Base-by-base conservation (phyloP, 2,888 invertebrate genomes). In the Spisula subtruncata region DNA sequence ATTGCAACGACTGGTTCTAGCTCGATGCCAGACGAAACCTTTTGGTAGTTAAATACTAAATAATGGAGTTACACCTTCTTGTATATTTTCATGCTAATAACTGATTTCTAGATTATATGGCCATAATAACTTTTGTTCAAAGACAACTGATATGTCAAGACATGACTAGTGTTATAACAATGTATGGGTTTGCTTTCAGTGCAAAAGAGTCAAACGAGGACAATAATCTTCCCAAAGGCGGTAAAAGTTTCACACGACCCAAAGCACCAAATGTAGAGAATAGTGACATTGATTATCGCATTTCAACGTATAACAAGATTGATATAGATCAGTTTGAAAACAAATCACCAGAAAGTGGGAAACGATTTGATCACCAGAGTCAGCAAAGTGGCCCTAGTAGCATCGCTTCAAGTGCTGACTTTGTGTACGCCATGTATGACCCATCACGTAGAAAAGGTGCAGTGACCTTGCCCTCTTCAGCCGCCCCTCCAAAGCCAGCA, bases 291-390 rank as follows among this genome's bases (percentile, higher is more conserved):
- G 51, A 84, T 14, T 48, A 75, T 51, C 84, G 84, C 10, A n/a
- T 75, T 8, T 71, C 84, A 20, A 84, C 84, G 16, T 84, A 84
- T 18, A 71, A 84, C 32, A 66, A 84, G 32, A 84, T 84, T 16
- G 20, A 84, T 20, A 25, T 84, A 1, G 75, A 75, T 25, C 48
- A 75, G 16, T 4, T 75, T 20, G 66, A 46, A 71, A 35, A 46
- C 48, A n/a, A 10, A 66, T 10, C 60, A 10, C 71, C 29, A n/a
- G 25, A 41, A 46, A 25, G 60, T 5, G 12, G 25, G 2, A 66
- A 25, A 66, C n/a, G 35, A 18, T 35, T 75, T 16, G 48, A 29
- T 14, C 8, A 46, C 29, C 18, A 2, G 20, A 32, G 46, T 83
- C 66, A 35, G 8, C 20, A 29, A 83, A 66, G 66, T 6, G 29